Evolutionary conservation across 2,113 vertebrate species (phyloP), one percentile per base, ranked within the genome.

Genomic region (Baryphthengus martii): DNA sequence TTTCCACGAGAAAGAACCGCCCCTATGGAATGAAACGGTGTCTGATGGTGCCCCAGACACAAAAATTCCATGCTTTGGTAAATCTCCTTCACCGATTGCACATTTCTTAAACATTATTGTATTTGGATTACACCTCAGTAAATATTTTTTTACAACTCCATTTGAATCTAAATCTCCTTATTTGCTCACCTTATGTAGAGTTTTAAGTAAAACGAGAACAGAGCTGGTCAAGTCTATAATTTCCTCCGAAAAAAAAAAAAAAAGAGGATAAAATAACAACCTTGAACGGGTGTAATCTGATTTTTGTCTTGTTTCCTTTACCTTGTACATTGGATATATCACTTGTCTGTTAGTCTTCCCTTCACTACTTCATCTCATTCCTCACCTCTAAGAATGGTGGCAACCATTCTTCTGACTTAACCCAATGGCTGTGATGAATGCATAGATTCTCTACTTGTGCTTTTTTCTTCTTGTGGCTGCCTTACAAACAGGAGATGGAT

Each of bases 381-480:
- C 97, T 98, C 97, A 95, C 97, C 96, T 96, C 88, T 95, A 98
- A 98, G 98, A 99, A 98, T 99, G 99, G 98, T 97, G 89, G 80
- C 72, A 76, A 93, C 98, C 98, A 98, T 99, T 98, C 98, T 98
- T 98, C 85, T 97, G 92, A 96, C 95, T 97, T 98, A 98, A 98
- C 98, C 93, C 97, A 45, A 98, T 98, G 99, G 98, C 98, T 99
- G 99, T 99, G 98, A 99, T 98, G 98, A 99, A 97, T 99, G 99
- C 98, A 98, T 98, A 99, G 99, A 98, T 98, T 99, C 99, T 99
- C 99, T 99, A 98, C 98, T 98, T 99, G 99, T 99, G 99, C 99
- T 99, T 99, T 99, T 99, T 99, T 99, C 98, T 99, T 98, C 98
- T 95, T 98, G 99, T 99, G 99, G 98, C 99, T 99, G 99, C 99